These are phyloP conservation scores for Toxonevra muliebris DNA, from an alignment of 2,888 invertebrate species.

Conservation along the genomic window DNA sequence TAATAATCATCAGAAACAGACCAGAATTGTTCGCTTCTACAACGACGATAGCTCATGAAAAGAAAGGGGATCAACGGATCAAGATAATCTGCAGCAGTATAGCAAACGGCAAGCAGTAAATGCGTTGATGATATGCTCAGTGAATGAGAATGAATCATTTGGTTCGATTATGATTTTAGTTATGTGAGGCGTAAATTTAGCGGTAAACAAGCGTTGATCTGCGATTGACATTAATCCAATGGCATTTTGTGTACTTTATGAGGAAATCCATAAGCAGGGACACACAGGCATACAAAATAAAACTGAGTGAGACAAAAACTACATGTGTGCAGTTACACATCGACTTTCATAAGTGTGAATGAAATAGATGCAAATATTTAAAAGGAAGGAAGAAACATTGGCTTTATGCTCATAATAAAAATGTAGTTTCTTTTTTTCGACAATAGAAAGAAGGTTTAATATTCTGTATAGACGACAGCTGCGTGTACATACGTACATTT, in stretches of 20 bases:
- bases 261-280: conserved; percentile 1
- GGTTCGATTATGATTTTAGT: conserved; percentile 20
- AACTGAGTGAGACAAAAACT: no score
- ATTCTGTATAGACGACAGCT: no score
- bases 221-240: conserved; percentile 55
- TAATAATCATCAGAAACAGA: no score
- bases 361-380: not conserved
- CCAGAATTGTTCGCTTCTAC: no score
- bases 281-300: no score
- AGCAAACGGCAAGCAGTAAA: not conserved
- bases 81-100: conserved; percentile 54
- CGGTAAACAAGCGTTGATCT: conserved; percentile 53
- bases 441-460: no score
- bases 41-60: not conserved
- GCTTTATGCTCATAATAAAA: not conserved
- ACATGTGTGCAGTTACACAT: conserved; percentile 3
- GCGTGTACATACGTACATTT: not conserved
- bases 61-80: conserved; percentile 56
- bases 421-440: no score
- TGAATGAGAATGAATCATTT: conserved; percentile 5
- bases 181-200: conserved; percentile 50
- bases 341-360: conserved; percentile 24
- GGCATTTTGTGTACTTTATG: conserved; percentile 32
- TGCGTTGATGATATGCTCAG: not conserved
- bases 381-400: not conserved